Conservation (phyloP, 2,888 invertebrate genomes). For the Andrena fulva region DNA sequence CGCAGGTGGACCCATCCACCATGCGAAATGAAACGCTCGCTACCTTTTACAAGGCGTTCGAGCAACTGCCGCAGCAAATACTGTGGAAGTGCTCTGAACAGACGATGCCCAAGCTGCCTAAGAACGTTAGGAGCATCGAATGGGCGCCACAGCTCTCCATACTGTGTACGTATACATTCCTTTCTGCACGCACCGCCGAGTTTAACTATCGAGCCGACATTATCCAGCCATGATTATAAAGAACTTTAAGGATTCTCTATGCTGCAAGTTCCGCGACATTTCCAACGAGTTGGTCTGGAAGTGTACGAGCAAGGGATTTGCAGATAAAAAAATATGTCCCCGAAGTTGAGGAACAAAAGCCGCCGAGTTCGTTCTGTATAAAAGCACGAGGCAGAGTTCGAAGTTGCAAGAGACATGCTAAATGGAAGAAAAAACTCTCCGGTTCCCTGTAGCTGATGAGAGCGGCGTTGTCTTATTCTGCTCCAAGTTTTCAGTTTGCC, state of each 20-base stretch:
- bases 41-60: conserved; percentile 71
- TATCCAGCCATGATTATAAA: conserved; percentile 6
- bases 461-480: not conserved
- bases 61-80: conserved; percentile 73
- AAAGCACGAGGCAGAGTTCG: conserved; percentile 4
- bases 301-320: not conserved
- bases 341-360: not conserved
- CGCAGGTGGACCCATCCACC: conserved; percentile 61
- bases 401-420: conserved; percentile 2
- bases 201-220: not conserved
- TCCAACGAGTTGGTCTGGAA: not conserved
- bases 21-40: conserved; percentile 63
- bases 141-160: conserved; percentile 79
- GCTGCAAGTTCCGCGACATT: not conserved
- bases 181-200: not conserved
- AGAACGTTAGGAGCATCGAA: conserved; percentile 78
- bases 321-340: not conserved
- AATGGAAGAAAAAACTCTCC: conserved; percentile 8
- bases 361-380: not conserved
- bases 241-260: not conserved
- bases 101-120: conserved; percentile 72
- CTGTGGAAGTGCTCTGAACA: conserved; percentile 72
- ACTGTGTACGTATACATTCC: conserved; percentile 57
- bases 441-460: not conserved
- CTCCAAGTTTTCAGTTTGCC: conserved; percentile 6